Evolutionary conservation across 2,113 vertebrate genomes (phyloP), one percentile per base, ranked within the genome.

Genomic region (Alligator mississippiensis): DNA sequence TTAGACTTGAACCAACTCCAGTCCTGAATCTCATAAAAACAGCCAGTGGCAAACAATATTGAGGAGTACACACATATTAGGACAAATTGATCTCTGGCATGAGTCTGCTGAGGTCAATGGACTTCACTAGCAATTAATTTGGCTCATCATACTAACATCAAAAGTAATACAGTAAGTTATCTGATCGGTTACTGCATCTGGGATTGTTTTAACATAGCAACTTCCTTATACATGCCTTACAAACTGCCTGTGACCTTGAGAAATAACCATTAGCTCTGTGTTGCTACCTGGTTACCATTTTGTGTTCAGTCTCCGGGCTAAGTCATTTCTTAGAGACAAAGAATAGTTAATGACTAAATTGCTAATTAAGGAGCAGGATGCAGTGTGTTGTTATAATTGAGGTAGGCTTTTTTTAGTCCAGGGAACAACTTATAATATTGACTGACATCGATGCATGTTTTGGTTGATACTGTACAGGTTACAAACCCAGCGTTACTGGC

Each of bases 361-460:
- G 25, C 0, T n/a, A 15, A 24, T 14, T 72, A 82, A 74, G 58
- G 61, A 80, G 57, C 34, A 4, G 2, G 0, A 1, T 79, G n/a
- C 15, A 6, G 13, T 34, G 2, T 1, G 4, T 61, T 19, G 38
- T n/a, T 27, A 22, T 68, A 74, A 59, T 61, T 27, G 61, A 47
- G 38, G 30, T 58, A 74, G 66, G 30, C 0, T 0, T 27, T 76
- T 87, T 61, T 5, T 47, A 38, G 34, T 74, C 70, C 11, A 47
- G 34, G 11, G 47, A 70, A 47, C 21, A 74, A 47, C 47, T 22
- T 74, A 47, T 75, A 25, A 27, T 82, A 93, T 22, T 76, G 92
- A 77, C 77, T 82, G 91, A 3, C 90, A 82, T n/a, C 80, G 93
- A 90, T 88, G 80, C 81, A 24, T 90, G 90, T 80, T 75, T 87